Base-by-base conservation (phyloP, 2,113 vertebrate species). In the Apteryx mantelli region DNA sequence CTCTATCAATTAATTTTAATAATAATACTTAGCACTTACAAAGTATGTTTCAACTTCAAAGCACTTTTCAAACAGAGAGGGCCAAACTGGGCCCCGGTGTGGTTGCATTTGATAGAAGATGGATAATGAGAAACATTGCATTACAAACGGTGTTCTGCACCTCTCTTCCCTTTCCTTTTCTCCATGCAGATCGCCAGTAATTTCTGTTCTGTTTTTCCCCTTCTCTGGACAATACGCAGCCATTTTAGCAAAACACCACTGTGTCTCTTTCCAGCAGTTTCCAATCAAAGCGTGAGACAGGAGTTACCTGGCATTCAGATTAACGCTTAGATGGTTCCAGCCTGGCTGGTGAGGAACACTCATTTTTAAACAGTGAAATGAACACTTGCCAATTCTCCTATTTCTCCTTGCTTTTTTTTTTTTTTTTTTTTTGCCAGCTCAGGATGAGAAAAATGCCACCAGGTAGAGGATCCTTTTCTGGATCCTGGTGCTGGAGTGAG, bases 31-130 rank as follows among this genome's bases (percentile, higher is more conserved):
- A 94, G 13, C 58, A 77, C 2, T 5, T 95, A 86, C 71, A 88
- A 96, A 93, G 38, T 82, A 73, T 22, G 6, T 82, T 91, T 96
- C n/a, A 88, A 56, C 58, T 95, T 95, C 91, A 94, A 94, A 94
- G 40, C 0, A 0, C n/a, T 88, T 77, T 73, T 85, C 4, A 5
- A 77, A 74, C 21, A 89, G 34, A 89, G 42, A 87, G 7, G 79
- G 17, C 11, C n/a, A 88, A 76, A 88, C 10, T 58, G 22, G 28
- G 19, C 9, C n/a, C 48, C 0, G 0, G 5, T 26, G n/a, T 69
- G 42, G 4, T 10, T 73, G 9, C 14, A 14, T 63, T 75, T 71
- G 46, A 28, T 5, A 38, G 61, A 55, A 26, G 12, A 75, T 84
- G 3, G 13, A 56, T 7, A 79, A 5, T 18, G 21, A 42, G 53